Evolutionary conservation across 35 echinoderm and acorn worm genomes (phyloP).

Genomic region (Ophioderma brevispina): DNA sequence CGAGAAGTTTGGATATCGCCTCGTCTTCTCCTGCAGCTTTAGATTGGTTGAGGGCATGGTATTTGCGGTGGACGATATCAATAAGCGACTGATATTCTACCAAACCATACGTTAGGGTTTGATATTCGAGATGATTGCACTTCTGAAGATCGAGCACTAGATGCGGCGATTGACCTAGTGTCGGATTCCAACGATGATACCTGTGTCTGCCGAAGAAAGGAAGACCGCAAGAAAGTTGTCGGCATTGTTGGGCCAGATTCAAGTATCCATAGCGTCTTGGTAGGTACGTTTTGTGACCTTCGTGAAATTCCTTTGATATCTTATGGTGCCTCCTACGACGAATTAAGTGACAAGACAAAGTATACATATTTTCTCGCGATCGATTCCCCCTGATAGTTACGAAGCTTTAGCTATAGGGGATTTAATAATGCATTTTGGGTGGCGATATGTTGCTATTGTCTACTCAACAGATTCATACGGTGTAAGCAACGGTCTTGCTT

Average conservation of each 20-base stretch:
- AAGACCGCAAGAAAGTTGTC: neutral
- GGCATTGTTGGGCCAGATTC: slow-evolving; percentile 24
- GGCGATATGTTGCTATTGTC: neutral
- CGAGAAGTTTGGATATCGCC: no score
- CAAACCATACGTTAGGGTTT: slow-evolving; percentile 15
- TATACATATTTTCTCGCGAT: slow-evolving; percentile 1
- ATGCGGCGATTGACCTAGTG: neutral
- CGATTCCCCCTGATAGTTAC: neutral
- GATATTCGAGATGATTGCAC: slow-evolving; percentile 7
- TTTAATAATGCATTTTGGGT: neutral
- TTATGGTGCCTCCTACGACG: neutral
- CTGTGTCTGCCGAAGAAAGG: no score
- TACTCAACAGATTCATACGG: slow-evolving; percentile 9
- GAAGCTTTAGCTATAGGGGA: neutral
- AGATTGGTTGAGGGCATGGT: slow-evolving; percentile 18
- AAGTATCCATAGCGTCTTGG: neutral
- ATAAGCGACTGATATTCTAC: slow-evolving; percentile 13
- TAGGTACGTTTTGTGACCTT: neutral
- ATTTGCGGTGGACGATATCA: slow-evolving; percentile 29
- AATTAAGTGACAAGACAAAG: neutral
- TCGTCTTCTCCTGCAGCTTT: no score
- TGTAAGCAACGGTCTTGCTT: neutral
- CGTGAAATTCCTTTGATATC: neutral
- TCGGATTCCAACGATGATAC: neutral
- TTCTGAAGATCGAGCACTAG: neutral